Base-by-base conservation (phyloP, 1,140 invertebrate species). In the Popillia japonica region DNA sequence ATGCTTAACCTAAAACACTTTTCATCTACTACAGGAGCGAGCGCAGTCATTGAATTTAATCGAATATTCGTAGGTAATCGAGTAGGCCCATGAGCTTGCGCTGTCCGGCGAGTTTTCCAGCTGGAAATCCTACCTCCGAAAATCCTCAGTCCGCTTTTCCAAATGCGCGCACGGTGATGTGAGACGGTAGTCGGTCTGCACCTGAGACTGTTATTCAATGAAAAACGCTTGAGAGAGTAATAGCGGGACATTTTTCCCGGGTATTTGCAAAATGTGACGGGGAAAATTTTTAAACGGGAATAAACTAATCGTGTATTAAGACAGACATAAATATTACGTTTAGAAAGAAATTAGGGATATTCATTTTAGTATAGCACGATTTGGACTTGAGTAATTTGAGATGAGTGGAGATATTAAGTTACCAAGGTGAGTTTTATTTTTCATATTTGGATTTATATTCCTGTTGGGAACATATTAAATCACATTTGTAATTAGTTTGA, bases 31-130 rank as follows among this genome's bases (percentile, higher is more conserved):
- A 34, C 27, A 23, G 61, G 61, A 68, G 61, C 61, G 61, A 68
- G 61, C 27, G 61, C 61, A 68, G 61, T 68, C 61, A 68, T 68
- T 34, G 61, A 68, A 68, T 68, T 68, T 68, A 68, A 68, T 68
- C 61, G 61, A 68, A 68, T 68, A 68, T 68, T 34, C 61, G 20
- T 68, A 68, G 61, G 61, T 68, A 68, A 68, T 27, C 61, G 22
- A 68, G 61, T 68, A 34, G 61, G 61, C 6, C 22, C 22, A 22
- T 10, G 61, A 68, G 61, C 61, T 68, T 68, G 61, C 61, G 61
- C 61, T 14, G 17, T 68, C 20, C 7, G 17, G 22, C 6, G 6
- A 4, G 20, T 34, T 34, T 27, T 68, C 61, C 61, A 27, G 61
- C 61, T 68, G 22, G 10, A 68, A 68, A 68, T 68, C 22, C 22